Evolutionary conservation across 2,113 vertebrate species (phyloP).

Genomic region (Nothobranchius kuhntae): DNA sequence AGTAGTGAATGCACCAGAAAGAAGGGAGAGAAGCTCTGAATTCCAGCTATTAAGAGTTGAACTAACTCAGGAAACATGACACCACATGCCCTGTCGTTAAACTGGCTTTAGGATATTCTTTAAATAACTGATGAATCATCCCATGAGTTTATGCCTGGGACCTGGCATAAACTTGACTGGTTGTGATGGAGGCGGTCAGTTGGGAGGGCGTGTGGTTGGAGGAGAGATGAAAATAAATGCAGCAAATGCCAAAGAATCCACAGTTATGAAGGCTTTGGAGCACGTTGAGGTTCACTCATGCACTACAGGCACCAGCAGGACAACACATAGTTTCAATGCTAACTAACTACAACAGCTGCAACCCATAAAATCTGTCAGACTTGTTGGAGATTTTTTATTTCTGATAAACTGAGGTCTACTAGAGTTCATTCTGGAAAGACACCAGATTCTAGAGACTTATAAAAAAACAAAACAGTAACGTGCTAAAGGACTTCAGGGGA

Average conservation of each 20-base stretch:
- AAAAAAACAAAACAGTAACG: background rate
- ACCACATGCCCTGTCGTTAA: background rate
- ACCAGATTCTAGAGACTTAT: background rate
- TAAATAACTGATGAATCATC: conserved; percentile 13
- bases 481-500: background rate
- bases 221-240: conserved; percentile 37
- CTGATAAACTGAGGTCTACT: conserved; percentile 5
- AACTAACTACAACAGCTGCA: conserved; percentile 4
- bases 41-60: background rate
- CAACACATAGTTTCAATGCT: conserved; percentile 26
- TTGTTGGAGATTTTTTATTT: background rate
- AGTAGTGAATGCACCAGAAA: too few species aligned
- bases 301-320: conserved; percentile 21
- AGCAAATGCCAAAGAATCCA: conserved; percentile 35
- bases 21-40: background rate
- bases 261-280: conserved; percentile 27
- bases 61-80: conserved; percentile 1
- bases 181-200: conserved; percentile 2
- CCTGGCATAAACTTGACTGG: background rate
- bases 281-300: conserved; percentile 8
- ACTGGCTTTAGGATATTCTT: background rate
- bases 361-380: background rate
- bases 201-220: conserved; percentile 13
- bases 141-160: background rate
- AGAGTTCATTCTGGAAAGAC: conserved; percentile 18